phyloP scores from a whole-genome alignment of 2,888 invertebrate genomes.

The Drosophila rubida region DNA sequence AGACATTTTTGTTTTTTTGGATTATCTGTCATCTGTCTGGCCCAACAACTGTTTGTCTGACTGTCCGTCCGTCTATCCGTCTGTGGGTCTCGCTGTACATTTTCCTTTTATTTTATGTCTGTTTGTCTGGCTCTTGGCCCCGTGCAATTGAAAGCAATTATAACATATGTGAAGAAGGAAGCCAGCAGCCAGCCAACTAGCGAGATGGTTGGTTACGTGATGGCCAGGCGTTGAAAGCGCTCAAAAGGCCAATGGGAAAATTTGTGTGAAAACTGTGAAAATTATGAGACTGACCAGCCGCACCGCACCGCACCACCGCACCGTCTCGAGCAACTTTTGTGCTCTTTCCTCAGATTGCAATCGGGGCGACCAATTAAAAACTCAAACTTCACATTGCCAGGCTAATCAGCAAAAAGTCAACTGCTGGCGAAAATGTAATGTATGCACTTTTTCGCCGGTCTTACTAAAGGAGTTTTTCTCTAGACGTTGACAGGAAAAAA shows the following conservation, averaged over 20 bases:
- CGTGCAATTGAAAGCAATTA: constrained; percentile 74
- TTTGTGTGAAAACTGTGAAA: constrained; percentile 41
- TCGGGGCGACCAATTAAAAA: constrained; percentile 70
- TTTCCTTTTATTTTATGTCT: constrained; percentile 32
- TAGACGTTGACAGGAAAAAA: too few species aligned
- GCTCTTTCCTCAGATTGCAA: constrained; percentile 50
- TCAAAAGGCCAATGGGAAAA: constrained; percentile 36
- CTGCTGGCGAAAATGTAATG: neutral
- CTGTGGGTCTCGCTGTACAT: constrained; percentile 22
- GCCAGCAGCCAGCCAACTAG: constrained; percentile 24
- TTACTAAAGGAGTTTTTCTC: too few species aligned
- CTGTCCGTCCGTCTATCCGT: constrained; percentile 35
- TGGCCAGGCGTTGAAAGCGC: constrained; percentile 23
- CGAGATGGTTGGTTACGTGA: constrained; percentile 54
- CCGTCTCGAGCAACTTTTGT: constrained; percentile 46
- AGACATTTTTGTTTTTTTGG: constrained; percentile 25
- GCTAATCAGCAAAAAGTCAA: constrained; percentile 21
- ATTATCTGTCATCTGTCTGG: constrained; percentile 72
- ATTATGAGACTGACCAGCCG: constrained; percentile 42
- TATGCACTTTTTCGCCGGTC: too few species aligned
- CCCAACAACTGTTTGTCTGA: constrained; percentile 52
- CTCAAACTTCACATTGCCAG: constrained; percentile 40
- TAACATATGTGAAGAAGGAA: constrained; percentile 64
- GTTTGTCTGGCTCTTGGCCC: constrained; percentile 56
- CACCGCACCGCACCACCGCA: neutral